Conservation (phyloP, 2,797 vertebrate species). For the Acropternis orthonyx region DNA sequence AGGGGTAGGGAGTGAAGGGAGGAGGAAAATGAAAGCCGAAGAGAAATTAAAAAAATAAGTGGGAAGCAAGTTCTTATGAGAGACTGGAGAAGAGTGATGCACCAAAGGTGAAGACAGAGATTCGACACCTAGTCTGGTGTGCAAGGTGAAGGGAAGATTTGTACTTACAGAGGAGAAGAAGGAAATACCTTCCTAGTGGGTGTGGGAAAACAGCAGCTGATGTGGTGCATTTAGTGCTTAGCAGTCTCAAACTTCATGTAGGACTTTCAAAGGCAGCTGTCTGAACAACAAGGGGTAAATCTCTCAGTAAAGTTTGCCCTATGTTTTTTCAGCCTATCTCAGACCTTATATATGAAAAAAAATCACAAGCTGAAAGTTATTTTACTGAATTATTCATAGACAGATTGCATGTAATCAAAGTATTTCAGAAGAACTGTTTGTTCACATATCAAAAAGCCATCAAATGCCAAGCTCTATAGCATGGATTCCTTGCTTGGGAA, state of each 20-base stretch:
- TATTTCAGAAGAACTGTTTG: neutral
- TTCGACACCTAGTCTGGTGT: neutral
- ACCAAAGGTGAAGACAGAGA: neutral
- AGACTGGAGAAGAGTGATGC: neutral
- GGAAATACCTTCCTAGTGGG: neutral
- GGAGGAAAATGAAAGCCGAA: neutral
- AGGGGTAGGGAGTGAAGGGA: neutral
- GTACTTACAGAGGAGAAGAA: neutral
- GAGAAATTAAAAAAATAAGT: neutral
- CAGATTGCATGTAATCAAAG: neutral
- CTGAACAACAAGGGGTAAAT: neutral
- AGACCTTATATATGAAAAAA: neutral
- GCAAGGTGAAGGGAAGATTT: neutral
- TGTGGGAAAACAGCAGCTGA: neutral
- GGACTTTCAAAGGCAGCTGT: neutral
- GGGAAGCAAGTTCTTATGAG: neutral
- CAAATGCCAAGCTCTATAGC: neutral
- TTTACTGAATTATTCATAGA: conserved; percentile 11
- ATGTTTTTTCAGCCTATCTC: neutral
- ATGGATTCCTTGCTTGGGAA: neutral
- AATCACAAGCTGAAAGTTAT: neutral
- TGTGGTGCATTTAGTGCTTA: neutral
- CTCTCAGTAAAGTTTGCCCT: neutral
- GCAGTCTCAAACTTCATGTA: neutral
- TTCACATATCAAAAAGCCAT: neutral